Conservation (phyloP, 2,113 vertebrate species). For the Muscicapa adusta region DNA sequence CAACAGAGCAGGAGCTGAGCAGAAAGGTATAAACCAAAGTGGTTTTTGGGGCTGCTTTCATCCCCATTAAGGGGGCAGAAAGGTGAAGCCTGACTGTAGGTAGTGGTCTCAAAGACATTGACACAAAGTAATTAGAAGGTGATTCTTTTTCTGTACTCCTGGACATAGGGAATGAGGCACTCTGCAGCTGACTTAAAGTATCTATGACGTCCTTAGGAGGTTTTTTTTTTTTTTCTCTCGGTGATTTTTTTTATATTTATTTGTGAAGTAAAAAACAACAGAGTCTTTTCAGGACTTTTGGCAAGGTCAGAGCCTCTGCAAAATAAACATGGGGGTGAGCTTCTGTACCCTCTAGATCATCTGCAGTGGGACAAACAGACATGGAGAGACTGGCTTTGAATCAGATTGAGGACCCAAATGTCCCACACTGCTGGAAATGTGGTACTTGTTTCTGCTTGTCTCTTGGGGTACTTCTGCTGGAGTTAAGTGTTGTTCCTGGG, state of each 20-base stretch:
- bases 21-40: not conserved
- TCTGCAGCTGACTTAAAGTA: slow-evolving; percentile 25
- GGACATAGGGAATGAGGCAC: not conserved
- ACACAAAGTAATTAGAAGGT: not conserved
- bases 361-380: not conserved
- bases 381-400: not conserved
- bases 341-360: not conserved
- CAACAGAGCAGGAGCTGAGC: not conserved
- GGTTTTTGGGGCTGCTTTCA: not conserved
- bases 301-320: slow-evolving; percentile 40
- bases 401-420: not conserved
- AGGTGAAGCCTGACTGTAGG: not conserved
- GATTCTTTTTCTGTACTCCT: not conserved
- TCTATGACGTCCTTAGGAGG: not conserved
- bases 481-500: not conserved
- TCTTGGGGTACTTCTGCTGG: not conserved
- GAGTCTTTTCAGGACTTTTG: not conserved
- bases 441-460: not conserved
- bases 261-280: not conserved
- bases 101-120: not conserved
- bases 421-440: not conserved
- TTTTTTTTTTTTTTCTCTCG: not conserved
- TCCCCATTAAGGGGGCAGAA: not conserved
- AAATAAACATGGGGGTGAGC: not conserved
- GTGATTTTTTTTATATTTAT: not conserved